phyloP scores from a whole-genome alignment of 2,888 invertebrate genomes.

The Seira sanloemensis region DNA sequence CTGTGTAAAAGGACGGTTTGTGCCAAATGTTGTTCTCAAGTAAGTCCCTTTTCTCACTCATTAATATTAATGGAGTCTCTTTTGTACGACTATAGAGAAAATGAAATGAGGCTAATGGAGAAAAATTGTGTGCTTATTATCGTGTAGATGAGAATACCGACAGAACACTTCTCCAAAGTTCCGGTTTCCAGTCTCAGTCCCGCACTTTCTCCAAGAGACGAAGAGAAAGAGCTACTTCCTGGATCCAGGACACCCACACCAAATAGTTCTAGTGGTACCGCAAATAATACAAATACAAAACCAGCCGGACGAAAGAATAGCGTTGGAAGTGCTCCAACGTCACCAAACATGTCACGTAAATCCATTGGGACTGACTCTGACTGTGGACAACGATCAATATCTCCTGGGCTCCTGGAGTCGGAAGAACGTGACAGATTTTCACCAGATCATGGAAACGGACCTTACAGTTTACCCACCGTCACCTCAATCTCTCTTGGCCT shows the following conservation, averaged over 20 bases:
- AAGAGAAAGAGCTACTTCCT: conserved; percentile 80
- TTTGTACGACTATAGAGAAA: no score
- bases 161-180: conserved; percentile 95
- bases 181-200: conserved; percentile 92
- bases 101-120: conserved; percentile 22
- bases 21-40: conserved; percentile 93
- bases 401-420: conserved; percentile 68
- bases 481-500: conserved; percentile 72
- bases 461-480: conserved; percentile 72
- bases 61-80: not conserved
- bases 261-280: conserved; percentile 78
- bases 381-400: conserved; percentile 71
- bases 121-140: conserved; percentile 1
- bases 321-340: conserved; percentile 78
- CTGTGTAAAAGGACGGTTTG: conserved; percentile 96
- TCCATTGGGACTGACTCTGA: conserved; percentile 68
- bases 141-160: conserved; percentile 92
- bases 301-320: conserved; percentile 75
- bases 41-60: conserved; percentile 75
- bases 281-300: conserved; percentile 72
- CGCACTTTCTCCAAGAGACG: conserved; percentile 75
- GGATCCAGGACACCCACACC: conserved; percentile 80
- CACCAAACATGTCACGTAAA: conserved; percentile 75
- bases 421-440: conserved; percentile 70
- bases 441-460: conserved; percentile 68